These are phyloP conservation scores for Eulemur rubriventer DNA, from an alignment of 2,797 vertebrate genomes.

Conservation along the genomic window DNA sequence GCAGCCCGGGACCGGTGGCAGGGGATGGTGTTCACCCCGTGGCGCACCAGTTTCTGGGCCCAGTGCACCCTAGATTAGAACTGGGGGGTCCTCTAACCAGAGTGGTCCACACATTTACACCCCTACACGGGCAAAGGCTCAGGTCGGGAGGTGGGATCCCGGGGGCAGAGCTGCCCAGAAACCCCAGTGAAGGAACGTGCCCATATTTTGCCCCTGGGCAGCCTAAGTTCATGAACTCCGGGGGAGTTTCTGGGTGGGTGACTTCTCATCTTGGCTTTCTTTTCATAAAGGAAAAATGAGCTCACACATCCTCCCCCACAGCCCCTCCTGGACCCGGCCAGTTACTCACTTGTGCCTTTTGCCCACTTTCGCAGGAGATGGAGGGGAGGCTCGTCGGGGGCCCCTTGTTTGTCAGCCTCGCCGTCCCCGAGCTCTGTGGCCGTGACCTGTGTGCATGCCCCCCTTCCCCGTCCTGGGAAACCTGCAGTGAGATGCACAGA, in stretches of 20 bases:
- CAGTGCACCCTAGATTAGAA: rapidly evolving
- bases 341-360: background rate
- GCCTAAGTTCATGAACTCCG: background rate
- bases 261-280: background rate
- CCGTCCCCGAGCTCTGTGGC: background rate
- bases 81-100: background rate
- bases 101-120: rapidly evolving
- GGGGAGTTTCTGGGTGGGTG: background rate
- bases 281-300: background rate
- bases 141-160: rapidly evolving
- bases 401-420: rapidly evolving
- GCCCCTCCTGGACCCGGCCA: background rate
- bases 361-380: rapidly evolving
- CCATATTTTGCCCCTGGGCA: background rate
- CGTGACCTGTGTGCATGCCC: background rate
- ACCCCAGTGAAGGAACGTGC: background rate
- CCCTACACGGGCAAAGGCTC: background rate
- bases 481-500: rapidly evolving
- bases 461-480: background rate
- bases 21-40: rapidly evolving
- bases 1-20: rapidly evolving
- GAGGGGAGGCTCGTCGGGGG: rapidly evolving
- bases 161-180: rapidly evolving
- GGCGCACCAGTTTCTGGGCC: rapidly evolving
- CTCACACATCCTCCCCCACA: background rate